Evolutionary conservation across 2,113 vertebrate genomes (phyloP).

Genomic region (Tychaedon coryphoeus): DNA sequence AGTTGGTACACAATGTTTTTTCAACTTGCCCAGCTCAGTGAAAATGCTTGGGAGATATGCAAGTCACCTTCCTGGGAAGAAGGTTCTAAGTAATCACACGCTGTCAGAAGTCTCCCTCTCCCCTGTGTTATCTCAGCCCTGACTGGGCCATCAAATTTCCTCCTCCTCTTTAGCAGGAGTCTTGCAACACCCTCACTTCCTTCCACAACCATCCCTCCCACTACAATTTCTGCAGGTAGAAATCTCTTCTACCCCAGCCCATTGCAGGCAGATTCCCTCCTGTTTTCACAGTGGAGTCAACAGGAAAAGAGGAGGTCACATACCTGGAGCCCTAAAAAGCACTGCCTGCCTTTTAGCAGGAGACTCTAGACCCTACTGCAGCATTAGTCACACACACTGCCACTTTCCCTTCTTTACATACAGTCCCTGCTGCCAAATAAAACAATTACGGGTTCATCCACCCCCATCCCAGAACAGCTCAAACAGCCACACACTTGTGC

Average conservation of each 20-base stretch:
- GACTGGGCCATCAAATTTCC: neutral
- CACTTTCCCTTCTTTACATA: conserved; percentile 43
- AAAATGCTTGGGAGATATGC: neutral
- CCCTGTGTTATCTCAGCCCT: neutral
- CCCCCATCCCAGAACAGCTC: conserved; percentile 4
- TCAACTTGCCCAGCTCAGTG: neutral
- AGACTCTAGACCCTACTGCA: conserved; percentile 33
- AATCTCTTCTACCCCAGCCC: neutral
- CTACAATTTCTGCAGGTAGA: neutral
- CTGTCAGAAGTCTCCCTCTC: neutral
- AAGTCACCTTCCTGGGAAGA: neutral
- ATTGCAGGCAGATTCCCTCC: conserved; percentile 11
- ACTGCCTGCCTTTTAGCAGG: conserved; percentile 29
- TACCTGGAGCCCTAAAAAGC: neutral
- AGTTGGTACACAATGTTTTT: neutral
- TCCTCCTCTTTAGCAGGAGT: neutral
- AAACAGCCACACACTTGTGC: neutral
- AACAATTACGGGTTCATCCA: neutral
- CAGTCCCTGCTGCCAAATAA: conserved; percentile 43
- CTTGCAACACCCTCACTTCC: neutral
- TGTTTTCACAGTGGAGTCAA: neutral
- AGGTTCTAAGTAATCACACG: neutral
- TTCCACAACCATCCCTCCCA: conserved; percentile 12
- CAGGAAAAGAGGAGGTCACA: conserved; percentile 3
- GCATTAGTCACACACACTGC: conserved; percentile 42